Evolutionary conservation across 2,113 vertebrate species (phyloP), one percentile per base, ranked within the genome.

Genomic region (Cepphus grylle): DNA sequence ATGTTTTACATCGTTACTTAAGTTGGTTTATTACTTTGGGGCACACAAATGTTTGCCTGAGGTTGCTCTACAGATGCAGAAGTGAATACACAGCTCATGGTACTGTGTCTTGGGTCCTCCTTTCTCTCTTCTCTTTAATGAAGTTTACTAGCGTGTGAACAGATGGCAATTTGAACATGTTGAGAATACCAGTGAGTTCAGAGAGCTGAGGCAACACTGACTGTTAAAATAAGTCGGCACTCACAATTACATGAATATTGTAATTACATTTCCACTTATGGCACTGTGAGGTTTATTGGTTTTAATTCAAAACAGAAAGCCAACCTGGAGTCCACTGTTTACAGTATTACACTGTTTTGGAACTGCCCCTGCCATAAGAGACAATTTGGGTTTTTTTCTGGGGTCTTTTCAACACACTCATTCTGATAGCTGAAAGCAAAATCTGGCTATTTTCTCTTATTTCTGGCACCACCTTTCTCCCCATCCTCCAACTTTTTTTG

Each of bases 221-320:
- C 90, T 73, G 9, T 73, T 84, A 90, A 88, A 95, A 81, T 67
- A 53, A 88, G 50, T 74, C 52, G n/a, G 49, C 1, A 2, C 52
- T 90, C 36, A 94, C 32, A 93, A 74, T 50, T 81, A 76, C 15
- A 86, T 18, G 10, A 94, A 79, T 71, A 88, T 16, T 89, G 66
- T 61, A 82, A 95, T 82, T 73, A 74, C 42, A 61, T 78, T 86
- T 78, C 84, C 89, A 50, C 36, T 88, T 88, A 82, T 50, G 47
- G 36, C 38, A 88, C 2, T 86, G 12, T 63, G 78, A 81, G n/a
- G 27, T 62, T 93, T 91, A 90, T 6, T 49, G 32, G 29, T 40
- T 92, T 92, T 81, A 93, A 90, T 81, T 85, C 27, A 87, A 89
- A 96, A 83, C 84, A 93, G 84, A 96, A 88, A 88, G 40, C 4